Evolutionary conservation across 2,113 vertebrate species (phyloP).

Genomic region (Otolemur garnettii): DNA sequence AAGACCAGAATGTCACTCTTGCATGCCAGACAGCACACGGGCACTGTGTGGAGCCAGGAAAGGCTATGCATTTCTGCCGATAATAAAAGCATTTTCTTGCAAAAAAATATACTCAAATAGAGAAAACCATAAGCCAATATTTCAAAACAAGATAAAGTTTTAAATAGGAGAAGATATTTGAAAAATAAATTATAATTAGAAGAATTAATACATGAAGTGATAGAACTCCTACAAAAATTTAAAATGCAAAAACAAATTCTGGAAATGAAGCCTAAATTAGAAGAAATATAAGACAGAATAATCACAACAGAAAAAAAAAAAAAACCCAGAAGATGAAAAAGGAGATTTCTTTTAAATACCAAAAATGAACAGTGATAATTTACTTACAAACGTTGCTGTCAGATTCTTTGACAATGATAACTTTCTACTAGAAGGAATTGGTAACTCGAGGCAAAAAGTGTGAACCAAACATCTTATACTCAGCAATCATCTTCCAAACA

Average conservation of each 20-base stretch:
- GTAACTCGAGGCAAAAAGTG: neutral
- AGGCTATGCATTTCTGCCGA: neutral
- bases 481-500: neutral
- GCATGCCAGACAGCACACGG: neutral
- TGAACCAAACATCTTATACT: constrained; percentile 27
- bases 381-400: neutral
- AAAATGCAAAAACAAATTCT: neutral
- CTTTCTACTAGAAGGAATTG: neutral
- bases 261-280: neutral
- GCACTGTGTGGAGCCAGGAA: rapidly evolving
- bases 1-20: too few relatives aligned
- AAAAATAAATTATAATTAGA: neutral
- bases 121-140: neutral
- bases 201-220: neutral
- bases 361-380: neutral
- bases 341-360: neutral
- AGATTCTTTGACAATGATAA: neutral
- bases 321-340: neutral
- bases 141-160: constrained; percentile 2
- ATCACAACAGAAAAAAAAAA: neutral
- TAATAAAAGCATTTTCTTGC: neutral
- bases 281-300: neutral
- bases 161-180: neutral
- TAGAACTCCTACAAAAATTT: neutral
- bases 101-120: neutral